These are phyloP conservation scores for Anoncus sp. DNA, from an alignment of 2,888 invertebrate species.

Conservation along the genomic window DNA sequence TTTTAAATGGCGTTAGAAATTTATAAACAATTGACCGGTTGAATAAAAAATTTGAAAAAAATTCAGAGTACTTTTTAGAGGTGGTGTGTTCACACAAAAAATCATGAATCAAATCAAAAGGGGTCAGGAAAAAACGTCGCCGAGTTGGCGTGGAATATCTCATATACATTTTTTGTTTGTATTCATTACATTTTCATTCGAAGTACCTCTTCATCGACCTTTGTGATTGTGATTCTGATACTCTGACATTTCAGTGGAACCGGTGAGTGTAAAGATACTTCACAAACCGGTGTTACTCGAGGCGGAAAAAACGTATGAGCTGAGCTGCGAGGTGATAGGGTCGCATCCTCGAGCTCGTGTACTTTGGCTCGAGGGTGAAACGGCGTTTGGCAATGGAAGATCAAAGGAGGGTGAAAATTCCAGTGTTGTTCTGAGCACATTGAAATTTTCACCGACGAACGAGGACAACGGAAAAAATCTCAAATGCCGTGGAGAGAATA, in stretches of 20 bases:
- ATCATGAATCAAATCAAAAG: too few species aligned
- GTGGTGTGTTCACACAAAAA: too few species aligned
- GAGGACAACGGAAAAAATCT: slow-evolving; percentile 94
- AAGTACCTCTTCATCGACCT: background rate
- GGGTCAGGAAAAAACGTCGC: too few species aligned
- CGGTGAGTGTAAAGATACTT: slow-evolving; percentile 90
- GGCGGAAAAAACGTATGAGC: slow-evolving; percentile 91
- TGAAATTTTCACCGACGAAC: slow-evolving; percentile 92
- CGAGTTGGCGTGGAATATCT: too few species aligned
- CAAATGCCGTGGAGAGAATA: slow-evolving; percentile 94
- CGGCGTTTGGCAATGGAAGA: slow-evolving; percentile 88
- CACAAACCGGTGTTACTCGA: slow-evolving; percentile 91
- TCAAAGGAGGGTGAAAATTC: slow-evolving; percentile 83
- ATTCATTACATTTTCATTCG: background rate
- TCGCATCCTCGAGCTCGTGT: slow-evolving; percentile 94
- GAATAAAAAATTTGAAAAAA: too few species aligned
- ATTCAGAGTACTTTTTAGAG: too few species aligned
- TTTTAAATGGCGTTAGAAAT: too few species aligned
- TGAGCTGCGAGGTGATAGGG: slow-evolving; percentile 93
- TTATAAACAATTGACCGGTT: too few species aligned
- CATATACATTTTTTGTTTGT: too few species aligned
- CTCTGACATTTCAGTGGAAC: slow-evolving; percentile 88
- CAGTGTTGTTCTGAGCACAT: slow-evolving; percentile 90
- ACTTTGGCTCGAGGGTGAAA: slow-evolving; percentile 93
- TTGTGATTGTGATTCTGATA: slow-evolving; percentile 4